Evolutionary conservation across 2,888 invertebrate species (phyloP), one percentile per base, ranked within the genome.

Genomic region (Perizoma flavofasciatum): DNA sequence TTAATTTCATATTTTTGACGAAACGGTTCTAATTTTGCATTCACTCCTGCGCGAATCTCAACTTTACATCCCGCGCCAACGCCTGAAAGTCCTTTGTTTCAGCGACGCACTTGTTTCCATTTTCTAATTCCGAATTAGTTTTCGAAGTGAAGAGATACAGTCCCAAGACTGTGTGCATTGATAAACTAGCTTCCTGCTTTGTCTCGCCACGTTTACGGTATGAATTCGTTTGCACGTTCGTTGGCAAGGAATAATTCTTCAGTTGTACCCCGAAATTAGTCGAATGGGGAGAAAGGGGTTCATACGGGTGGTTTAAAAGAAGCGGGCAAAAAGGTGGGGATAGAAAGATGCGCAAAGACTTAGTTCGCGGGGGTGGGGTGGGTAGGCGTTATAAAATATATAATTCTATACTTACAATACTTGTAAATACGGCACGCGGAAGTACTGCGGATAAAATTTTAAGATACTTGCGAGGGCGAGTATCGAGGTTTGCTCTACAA

Each of bases 371-470:
- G 88, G 88, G 87, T 78, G 78, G 72, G 77, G 75, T 61, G 79
- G 57, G 79, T 77, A 79, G 88, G 89, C 83, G 90, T 91, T 92
- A 91, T 91, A 91, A 92, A 92, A 92, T 92, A 91, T 92, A 92
- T 92, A 92, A 92, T 92, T 92, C 91, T 92, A 92, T 91, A 91
- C 92, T 92, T 91, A 92, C 92, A 92, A 92, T 92, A 92, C 92
- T 92, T 92, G 92, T 92, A 92, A 92, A 92, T 92, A 92, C 91
- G 90, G 84, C 81, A 90, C 87, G 89, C 91, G 92, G 92, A 91
- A 92, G 89, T 88, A 84, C 75, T 66, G 49, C 70, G 80, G 59
- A 40, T 40, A 43, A 34, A 6, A 4, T 10, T 62, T 54, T 65
- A 86, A 88, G 89, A 78, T 82, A 81, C 83, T 86, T 79, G 55